A percentile compares a stretch with the other conserved stretches of the same genome.
phyloP scores from a whole-genome alignment of 2,888 invertebrate species.

The Chaetogeoica ovagalla region DNA sequence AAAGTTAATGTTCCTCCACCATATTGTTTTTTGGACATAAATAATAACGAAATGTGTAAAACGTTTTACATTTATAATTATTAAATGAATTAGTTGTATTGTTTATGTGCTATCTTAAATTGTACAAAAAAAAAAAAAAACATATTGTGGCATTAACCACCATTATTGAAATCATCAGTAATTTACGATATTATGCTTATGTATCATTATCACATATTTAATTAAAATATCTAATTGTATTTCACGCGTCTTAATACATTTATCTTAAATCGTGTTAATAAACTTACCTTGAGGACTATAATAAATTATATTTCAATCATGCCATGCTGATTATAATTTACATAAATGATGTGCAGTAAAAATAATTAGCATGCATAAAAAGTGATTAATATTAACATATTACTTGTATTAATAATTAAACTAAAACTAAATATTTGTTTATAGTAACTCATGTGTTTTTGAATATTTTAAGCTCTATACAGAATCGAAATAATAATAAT shows the following conservation, averaged over 20 bases:
- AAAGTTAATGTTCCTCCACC: slow-evolving; percentile 29
- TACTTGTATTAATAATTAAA: too few species aligned
- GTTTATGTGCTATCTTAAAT: background rate
- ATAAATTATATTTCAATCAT: background rate
- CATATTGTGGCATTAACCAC: background rate
- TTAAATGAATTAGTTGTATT: background rate
- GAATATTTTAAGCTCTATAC: too few species aligned
- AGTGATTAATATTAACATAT: background rate
- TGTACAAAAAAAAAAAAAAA: slow-evolving; percentile 1
- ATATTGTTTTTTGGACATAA: background rate
- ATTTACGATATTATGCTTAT: slow-evolving; percentile 3
- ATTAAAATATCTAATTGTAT: slow-evolving; percentile 4
- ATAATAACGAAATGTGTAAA: background rate
- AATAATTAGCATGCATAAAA: background rate
- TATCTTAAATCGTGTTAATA: background rate
- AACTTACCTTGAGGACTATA: background rate
- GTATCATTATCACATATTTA: slow-evolving; percentile 23
- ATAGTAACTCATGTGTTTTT: too few species aligned
- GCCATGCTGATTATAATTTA: background rate
- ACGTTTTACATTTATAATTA: background rate
- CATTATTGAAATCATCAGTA: background rate
- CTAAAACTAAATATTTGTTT: too few species aligned
- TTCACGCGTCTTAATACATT: background rate
- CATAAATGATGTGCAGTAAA: slow-evolving; percentile 7
- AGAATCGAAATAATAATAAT: too few species aligned